Evolutionary conservation across 2,113 vertebrate species (phyloP).

Genomic region (Pygathrix nemaeus): DNA sequence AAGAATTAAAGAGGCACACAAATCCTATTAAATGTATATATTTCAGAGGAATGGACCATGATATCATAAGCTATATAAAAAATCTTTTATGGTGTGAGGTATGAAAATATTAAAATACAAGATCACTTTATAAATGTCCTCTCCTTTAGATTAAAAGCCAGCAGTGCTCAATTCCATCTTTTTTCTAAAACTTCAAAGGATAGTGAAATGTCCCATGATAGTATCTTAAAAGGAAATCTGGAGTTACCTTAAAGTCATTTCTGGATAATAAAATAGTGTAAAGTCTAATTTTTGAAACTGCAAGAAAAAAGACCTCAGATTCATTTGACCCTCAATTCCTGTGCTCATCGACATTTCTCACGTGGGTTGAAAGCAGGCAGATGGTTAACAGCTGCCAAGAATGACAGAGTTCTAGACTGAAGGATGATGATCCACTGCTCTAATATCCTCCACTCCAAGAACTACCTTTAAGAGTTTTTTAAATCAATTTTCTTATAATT

Average conservation of each 20-base stretch:
- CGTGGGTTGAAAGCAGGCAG: background rate
- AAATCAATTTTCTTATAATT: background rate
- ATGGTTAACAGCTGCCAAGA: background rate
- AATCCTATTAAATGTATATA: conserved; percentile 35
- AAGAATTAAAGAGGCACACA: conserved; percentile 54
- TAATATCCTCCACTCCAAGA: background rate
- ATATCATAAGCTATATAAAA: conserved; percentile 23
- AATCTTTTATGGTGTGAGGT: background rate
- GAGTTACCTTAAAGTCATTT: conserved; percentile 30
- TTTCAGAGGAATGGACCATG: background rate
- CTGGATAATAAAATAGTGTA: background rate
- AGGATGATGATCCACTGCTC: too few species aligned
- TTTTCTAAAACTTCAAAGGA: conserved; percentile 8
- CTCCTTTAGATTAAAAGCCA: conserved; percentile 19
- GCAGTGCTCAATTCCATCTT: background rate
- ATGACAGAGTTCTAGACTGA: background rate
- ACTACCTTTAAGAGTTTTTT: background rate
- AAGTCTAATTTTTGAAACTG: conserved; percentile 42
- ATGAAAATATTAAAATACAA: conserved; percentile 34
- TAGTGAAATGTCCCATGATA: background rate
- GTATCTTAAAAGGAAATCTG: conserved; percentile 38
- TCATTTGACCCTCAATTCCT: background rate
- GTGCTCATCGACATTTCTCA: background rate
- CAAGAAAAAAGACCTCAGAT: background rate
- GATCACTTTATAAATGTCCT: conserved; percentile 26